Base-by-base conservation (phyloP, 2,797 vertebrate genomes). In the Cercopithecus neglectus region DNA sequence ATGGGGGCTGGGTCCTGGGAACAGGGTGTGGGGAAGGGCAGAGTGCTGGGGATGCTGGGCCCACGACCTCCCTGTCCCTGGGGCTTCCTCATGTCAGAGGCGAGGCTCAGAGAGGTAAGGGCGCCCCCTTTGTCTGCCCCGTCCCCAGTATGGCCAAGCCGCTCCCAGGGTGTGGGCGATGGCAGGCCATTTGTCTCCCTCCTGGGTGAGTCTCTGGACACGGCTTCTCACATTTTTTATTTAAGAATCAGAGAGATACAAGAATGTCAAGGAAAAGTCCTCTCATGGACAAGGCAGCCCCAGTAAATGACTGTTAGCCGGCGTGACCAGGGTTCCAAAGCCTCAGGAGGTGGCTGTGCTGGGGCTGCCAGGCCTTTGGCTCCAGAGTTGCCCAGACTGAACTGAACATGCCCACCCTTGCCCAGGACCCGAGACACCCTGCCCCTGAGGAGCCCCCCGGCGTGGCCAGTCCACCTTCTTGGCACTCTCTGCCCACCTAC, bases 161-260 rank as follows among this genome's bases (percentile, higher is more conserved):
- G 11, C 46, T 59, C 19, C 33, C 39, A 5, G 36, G 50, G 41
- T 33, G 1, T 0, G 9, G 46, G 5, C 4, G 1, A 7, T 72
- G 50, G 41, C 61, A 88, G 83, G 41, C 48, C 17, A 24, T 76
- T 79, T 78, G n/a, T 88, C 67, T 91, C 9, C 59, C n/a, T 72
- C 33, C 30, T 4, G 1, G 10, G 50, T 64, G 89, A 70, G 84
- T 91, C 81, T 90, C 46, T 91, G 55, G 59, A 74, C 41, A 91
- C 2, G 0, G 1, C 5, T 48, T 59, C 36, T 85, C 82, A 92
- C 72, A 39, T n/a, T 80, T 84, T 85, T 87, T 48, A 84, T 95
- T 94, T 92, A 92, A 95, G 61, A 86, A 92, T 78, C 91, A 84
- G 48, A 91, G 36, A 79, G 91, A 86, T 91, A 88, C 75, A 96